Percentiles rank a stretch among this genome's conserved stretches.
Conservation (phyloP, 2,113 vertebrate species). For the Redunca redunca region DNA sequence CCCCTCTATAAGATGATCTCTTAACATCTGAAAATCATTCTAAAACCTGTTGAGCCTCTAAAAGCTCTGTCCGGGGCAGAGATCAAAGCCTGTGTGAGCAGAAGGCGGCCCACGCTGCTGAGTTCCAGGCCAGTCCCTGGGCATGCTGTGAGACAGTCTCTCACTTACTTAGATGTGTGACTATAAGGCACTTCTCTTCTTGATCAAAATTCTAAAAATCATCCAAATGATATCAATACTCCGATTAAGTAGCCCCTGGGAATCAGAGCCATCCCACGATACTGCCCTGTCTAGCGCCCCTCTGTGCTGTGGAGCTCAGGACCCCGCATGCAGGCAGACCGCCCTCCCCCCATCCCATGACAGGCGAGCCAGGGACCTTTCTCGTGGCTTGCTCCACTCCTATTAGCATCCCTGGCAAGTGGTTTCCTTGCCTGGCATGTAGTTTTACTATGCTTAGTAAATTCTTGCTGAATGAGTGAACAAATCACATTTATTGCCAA, state of each 20-base stretch:
- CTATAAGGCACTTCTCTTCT: background rate
- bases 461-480: background rate
- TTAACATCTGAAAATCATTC: background rate
- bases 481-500: background rate
- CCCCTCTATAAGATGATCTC: background rate
- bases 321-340: rapidly evolving
- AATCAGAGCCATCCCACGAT: background rate
- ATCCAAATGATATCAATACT: background rate
- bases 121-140: background rate
- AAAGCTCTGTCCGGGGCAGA: background rate
- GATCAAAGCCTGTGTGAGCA: background rate
- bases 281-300: background rate
- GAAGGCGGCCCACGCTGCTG: background rate
- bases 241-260: background rate
- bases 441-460: background rate
- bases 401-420: too few species aligned
- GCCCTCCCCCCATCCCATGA: background rate
- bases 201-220: background rate
- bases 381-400: background rate
- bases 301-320: background rate
- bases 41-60: background rate
- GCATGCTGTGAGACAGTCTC: too few species aligned
- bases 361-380: background rate
- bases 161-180: background rate
- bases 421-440: background rate